Evolutionary conservation across 2,797 vertebrate species (phyloP).

Genomic region (Prunella strophiata): DNA sequence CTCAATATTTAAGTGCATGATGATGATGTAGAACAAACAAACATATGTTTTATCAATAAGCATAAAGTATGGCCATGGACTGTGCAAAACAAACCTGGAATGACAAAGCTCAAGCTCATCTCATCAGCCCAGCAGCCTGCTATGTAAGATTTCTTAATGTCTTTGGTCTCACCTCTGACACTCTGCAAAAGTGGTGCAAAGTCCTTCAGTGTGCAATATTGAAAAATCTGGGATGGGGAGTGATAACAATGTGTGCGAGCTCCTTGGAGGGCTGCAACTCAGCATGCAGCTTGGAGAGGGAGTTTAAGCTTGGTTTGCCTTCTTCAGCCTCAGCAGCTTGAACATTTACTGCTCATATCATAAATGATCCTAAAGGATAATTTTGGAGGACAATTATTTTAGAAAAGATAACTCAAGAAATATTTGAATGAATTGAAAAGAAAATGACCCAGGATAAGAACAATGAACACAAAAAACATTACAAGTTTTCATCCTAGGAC

Average conservation of each 20-base stretch:
- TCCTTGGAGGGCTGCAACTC: background rate
- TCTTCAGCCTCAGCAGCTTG: background rate
- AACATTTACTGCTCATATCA: background rate
- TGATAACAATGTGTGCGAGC: background rate
- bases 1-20: conserved; percentile 62
- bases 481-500: background rate
- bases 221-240: background rate
- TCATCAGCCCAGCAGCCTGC: background rate
- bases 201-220: background rate
- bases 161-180: background rate
- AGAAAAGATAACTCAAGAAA: background rate
- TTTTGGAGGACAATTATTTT: background rate
- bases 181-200: background rate
- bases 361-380: background rate
- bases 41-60: conserved; percentile 51
- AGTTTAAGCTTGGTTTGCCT: background rate
- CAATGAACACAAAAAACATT: background rate
- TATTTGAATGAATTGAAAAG: background rate
- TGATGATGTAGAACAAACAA: background rate
- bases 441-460: background rate
- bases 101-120: background rate
- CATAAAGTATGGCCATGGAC: conserved; percentile 7
- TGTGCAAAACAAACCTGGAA: conserved; percentile 40
- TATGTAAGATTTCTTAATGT: background rate
- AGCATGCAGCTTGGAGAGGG: background rate